Percentiles rank a stretch among this genome's conserved stretches.
phyloP scores from a whole-genome alignment of 2,113 vertebrate species.

The Macaca nemestrina region DNA sequence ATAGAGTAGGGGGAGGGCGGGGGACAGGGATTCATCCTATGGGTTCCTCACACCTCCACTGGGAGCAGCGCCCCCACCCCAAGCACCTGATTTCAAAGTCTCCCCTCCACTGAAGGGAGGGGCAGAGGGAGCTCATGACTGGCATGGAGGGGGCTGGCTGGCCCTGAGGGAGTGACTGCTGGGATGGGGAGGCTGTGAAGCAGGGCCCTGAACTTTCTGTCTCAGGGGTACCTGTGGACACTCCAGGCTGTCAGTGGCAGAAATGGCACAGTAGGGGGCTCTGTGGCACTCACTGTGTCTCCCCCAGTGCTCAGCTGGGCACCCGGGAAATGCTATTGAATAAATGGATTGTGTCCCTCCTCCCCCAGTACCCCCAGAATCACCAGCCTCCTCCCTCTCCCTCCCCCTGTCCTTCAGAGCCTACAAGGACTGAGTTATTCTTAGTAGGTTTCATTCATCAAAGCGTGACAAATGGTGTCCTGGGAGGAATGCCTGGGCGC shows the following conservation, averaged over 20 bases:
- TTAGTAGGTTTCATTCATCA: conserved; percentile 73
- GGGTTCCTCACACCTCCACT: background rate
- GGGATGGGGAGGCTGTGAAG: background rate
- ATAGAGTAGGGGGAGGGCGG: too few relatives aligned
- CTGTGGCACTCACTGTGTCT: background rate
- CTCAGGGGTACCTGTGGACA: background rate
- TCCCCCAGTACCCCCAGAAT: background rate
- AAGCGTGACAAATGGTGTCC: conserved; percentile 56
- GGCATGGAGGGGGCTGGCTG: background rate
- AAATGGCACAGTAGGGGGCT: background rate
- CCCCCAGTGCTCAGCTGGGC: background rate
- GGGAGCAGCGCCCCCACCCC: background rate
- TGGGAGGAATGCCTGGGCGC: conserved; percentile 38
- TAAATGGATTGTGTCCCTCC: background rate
- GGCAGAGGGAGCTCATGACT: background rate
- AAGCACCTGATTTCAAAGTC: background rate
- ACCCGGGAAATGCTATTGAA: background rate
- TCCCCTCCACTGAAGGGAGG: background rate
- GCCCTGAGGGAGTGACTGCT: background rate
- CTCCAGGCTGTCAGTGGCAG: background rate
- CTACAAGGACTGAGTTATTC: conserved; percentile 70
- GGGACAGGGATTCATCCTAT: background rate
- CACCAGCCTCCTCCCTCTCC: background rate
- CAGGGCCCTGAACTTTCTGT: background rate
- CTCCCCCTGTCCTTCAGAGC: conserved; percentile 9